phyloP scores from a whole-genome alignment of 2,113 vertebrate genomes.

The Nothobranchius kuhntae region DNA sequence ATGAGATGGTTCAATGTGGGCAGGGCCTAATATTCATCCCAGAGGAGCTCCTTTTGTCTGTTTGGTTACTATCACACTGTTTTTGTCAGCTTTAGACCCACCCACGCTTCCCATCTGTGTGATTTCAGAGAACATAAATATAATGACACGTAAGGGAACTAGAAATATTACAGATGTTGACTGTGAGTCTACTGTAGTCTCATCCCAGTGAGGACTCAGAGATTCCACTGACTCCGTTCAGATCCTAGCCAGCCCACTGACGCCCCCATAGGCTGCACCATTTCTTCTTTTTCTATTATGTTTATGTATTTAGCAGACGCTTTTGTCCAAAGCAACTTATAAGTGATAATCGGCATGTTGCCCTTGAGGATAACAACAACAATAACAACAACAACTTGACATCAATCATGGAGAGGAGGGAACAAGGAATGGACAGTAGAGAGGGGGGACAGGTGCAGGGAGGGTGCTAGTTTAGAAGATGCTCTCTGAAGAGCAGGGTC shows the following conservation, averaged over 20 bases:
- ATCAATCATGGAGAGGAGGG: too few species aligned
- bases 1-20: neutral
- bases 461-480: too few species aligned
- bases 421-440: too few species aligned
- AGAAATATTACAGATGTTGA: neutral
- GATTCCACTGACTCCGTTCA: neutral
- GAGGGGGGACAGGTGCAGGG: too few species aligned
- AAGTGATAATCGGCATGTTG: too few species aligned
- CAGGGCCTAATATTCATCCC: neutral
- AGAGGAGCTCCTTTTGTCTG: neutral
- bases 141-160: neutral
- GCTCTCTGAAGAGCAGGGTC: too few species aligned
- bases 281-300: neutral
- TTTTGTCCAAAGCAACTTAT: too few species aligned
- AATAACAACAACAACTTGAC: too few species aligned
- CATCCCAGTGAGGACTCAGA: constrained; percentile 9
- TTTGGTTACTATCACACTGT: neutral
- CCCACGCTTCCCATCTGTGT: constrained; percentile 10
- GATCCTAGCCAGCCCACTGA: neutral
- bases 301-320: too few species aligned
- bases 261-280: constrained; percentile 20
- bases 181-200: neutral
- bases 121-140: neutral
- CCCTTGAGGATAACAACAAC: too few species aligned
- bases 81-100: neutral